Base-by-base conservation (phyloP, 2,888 invertebrate genomes). In the Drosophila barbarae region DNA sequence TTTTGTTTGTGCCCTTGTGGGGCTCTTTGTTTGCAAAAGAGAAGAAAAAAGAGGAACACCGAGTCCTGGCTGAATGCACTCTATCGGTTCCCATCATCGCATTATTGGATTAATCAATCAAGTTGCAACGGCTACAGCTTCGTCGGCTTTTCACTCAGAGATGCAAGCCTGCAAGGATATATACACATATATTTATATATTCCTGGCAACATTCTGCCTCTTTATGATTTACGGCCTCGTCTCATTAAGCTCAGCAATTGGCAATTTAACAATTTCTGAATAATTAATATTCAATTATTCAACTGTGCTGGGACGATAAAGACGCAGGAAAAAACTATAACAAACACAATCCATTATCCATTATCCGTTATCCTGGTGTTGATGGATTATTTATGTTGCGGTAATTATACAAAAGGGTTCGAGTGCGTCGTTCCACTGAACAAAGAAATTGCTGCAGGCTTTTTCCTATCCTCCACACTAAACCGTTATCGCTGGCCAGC, bases 271-370 rank as follows among this genome's bases (percentile, higher is more conserved):
- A 81, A 63, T 84, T 84, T 80, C 73, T 84, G 68, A 80, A 80
- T 80, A 80, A 80, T 80, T 80, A 84, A 80, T 84, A 84, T 84
- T 75, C 84, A 80, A 80, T 84, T 80, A 79, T 81, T 72, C 76
- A 80, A 77, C 59, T 71, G 71, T 53, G 63, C 21, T 50, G 42
- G 59, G 53, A 13, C 32, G 66, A 66, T 65, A 64, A 65, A 49
- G 46, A 52, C 46, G 15, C 26, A 4, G 44, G 10, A 18, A 21
- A 42, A 36, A 46, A 67, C 75, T 47, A 61, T 50, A 36, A 15
- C 41, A 53, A 56, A 66, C 52, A 63, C 80, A 84, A 81, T 72
- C 81, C 71, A 81, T 79, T 79, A 79, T 77, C 84, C 71, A 12
- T 30, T 28, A 81, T 72, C 81, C 71, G 75, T 79, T 79, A 79